phyloP scores from a whole-genome alignment of 2,113 vertebrate genomes.

The Tyrannus savana region DNA sequence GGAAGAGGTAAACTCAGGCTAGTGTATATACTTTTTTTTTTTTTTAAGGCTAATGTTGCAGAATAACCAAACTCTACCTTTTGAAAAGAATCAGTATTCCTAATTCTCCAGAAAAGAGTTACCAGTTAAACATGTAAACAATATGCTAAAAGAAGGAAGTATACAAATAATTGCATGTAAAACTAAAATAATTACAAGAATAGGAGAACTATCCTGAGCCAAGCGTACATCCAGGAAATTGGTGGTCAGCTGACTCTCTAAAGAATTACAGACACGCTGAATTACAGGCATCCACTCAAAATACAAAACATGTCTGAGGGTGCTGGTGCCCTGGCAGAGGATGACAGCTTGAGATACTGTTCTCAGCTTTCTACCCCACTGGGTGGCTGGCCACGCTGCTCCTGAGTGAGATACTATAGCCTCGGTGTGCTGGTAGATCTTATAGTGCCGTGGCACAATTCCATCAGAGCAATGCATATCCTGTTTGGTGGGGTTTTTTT shows the following conservation, averaged over 20 bases:
- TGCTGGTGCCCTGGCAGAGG: background rate
- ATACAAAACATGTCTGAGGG: background rate
- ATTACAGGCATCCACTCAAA: background rate
- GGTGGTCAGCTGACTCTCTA: background rate
- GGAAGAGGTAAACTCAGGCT: background rate
- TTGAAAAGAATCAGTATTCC: background rate
- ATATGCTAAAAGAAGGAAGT: background rate
- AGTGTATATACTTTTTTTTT: background rate
- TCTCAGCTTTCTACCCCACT: background rate
- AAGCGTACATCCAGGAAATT: conserved; percentile 6
- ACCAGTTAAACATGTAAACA: background rate
- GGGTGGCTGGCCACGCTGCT: accelerated
- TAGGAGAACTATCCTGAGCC: background rate
- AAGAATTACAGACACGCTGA: conserved; percentile 42
- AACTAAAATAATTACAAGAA: conserved; percentile 24
- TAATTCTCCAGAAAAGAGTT: background rate
- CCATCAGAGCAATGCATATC: background rate
- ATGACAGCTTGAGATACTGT: background rate
- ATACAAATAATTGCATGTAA: background rate
- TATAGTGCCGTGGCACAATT: background rate
- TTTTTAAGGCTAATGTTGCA: background rate
- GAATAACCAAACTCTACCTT: background rate
- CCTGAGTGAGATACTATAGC: accelerated
- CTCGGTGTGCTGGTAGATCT: accelerated
- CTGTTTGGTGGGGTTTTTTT: background rate